Percentiles rank a stretch among this genome's conserved stretches.
These are phyloP conservation scores for Erpobdella octoculata DNA, from an alignment of 2,888 invertebrate species.

Conservation along the genomic window DNA sequence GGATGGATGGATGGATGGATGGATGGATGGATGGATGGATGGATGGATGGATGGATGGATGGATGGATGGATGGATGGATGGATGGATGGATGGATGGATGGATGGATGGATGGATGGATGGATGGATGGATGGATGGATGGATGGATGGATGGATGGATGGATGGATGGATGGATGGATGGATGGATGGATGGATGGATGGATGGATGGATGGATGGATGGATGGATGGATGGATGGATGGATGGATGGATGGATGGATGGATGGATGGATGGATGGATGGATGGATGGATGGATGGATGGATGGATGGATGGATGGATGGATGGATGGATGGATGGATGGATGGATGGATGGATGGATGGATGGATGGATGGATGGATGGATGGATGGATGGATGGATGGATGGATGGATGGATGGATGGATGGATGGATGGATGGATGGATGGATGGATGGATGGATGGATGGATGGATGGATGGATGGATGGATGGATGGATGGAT, in stretches of 20 bases:
- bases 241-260: too few species aligned
- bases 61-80: constrained; percentile 2
- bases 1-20: constrained; percentile 2
- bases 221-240: constrained; percentile 3
- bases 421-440: constrained; percentile 2
- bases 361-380: constrained; percentile 2
- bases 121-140: constrained; percentile 2
- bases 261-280: too few species aligned
- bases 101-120: constrained; percentile 2
- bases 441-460: constrained; percentile 2
- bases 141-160: constrained; percentile 2
- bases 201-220: neutral
- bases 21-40: constrained; percentile 2
- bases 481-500: constrained; percentile 2
- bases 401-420: constrained; percentile 2
- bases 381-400: constrained; percentile 2
- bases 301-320: too few species aligned
- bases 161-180: constrained; percentile 2
- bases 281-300: too few species aligned
- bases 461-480: constrained; percentile 2
- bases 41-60: constrained; percentile 2
- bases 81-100: constrained; percentile 2
- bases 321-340: constrained; percentile 2
- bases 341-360: constrained; percentile 2
- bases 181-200: constrained; percentile 2